Evolutionary conservation across 2,113 vertebrate species (phyloP), one percentile per base, ranked within the genome.

Genomic region (Poicephalus gulielmi): DNA sequence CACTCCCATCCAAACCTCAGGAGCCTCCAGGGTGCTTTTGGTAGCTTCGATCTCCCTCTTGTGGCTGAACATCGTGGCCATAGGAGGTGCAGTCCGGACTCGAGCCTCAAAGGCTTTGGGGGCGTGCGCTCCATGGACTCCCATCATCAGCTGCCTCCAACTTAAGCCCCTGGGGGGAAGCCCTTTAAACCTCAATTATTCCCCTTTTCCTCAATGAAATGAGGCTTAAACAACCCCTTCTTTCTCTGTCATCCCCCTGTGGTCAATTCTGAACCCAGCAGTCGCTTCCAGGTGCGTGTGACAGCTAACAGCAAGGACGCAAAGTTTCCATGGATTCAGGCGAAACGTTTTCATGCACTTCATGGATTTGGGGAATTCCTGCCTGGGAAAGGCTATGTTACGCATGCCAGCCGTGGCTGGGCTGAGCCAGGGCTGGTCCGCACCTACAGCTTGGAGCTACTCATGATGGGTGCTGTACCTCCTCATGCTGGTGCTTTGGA

Each of bases 41-140:
- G 81, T n/a, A 27, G 90, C 94, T 69, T 95, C 79, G 92, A 69
- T 93, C 95, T 96, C 96, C 96, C 96, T 92, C 96, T 96, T 83
- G 95, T 93, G 96, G 96, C 79, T 44, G 92, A 81, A 43, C 11
- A 2, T 18, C n/a, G 2, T 1, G 87, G 89, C 2, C 46, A 18
- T 30, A 43, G 76, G 64, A n/a, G 33, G 52, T 2, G 0, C 44
- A 6, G 80, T 13, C 63, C 3, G 0, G 77, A 9, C 23, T 37
- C 18, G 63, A 25, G 27, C 20, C 63, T 50, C 79, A 0, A 11
- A 8, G 57, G 11, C n/a, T 83, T 30, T 0, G 1, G 6, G 27
- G 7, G 11, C 2, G 0, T 17, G 59, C 28, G 7, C 14, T 41
- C 24, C 5, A 2, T 0, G 60, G 33, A 25, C 37, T 33, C 25